Evolutionary conservation across 1,140 invertebrate species (phyloP).

Genomic region (Himalopsyche phryganea): DNA sequence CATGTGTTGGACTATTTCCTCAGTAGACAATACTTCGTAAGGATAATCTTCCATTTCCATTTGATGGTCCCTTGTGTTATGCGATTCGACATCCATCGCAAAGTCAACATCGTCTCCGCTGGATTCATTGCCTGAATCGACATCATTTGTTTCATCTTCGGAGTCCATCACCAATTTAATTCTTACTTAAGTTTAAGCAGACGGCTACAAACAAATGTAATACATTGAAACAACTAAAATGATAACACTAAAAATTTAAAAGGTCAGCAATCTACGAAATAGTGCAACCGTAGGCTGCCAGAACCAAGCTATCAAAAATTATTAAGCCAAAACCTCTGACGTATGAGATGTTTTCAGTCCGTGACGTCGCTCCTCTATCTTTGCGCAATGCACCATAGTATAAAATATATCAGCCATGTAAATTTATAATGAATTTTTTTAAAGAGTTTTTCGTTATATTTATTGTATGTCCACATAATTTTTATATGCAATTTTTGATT

Average conservation of each 20-base stretch:
- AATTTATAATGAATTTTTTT: too few relatives aligned
- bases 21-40: conserved; percentile 90
- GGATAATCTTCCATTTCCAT: conserved; percentile 86
- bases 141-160: conserved; percentile 87
- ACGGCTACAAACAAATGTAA: conserved; percentile 39
- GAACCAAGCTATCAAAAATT: conserved; percentile 25
- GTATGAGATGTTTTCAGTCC: conserved; percentile 36
- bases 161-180: conserved; percentile 71
- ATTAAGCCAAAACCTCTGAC: conserved; percentile 54
- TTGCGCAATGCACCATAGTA: conserved; percentile 22
- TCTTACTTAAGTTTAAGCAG: conserved; percentile 42
- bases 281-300: conserved; percentile 51
- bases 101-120: conserved; percentile 86
- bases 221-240: conserved; percentile 41
- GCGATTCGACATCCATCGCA: conserved; percentile 85
- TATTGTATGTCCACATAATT: too few relatives aligned
- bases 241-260: conserved; percentile 55
- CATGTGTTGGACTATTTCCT: conserved; percentile 96
- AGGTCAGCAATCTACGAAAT: conserved; percentile 57
- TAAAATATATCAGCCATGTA: background rate
- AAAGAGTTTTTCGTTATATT: too few relatives aligned
- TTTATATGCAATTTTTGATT: too few relatives aligned
- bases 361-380: conserved; percentile 15
- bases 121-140: conserved; percentile 88
- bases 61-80: conserved; percentile 70